These are phyloP conservation scores for Apis laboriosa DNA, from an alignment of 1,140 invertebrate genomes.

Conservation along the genomic window DNA sequence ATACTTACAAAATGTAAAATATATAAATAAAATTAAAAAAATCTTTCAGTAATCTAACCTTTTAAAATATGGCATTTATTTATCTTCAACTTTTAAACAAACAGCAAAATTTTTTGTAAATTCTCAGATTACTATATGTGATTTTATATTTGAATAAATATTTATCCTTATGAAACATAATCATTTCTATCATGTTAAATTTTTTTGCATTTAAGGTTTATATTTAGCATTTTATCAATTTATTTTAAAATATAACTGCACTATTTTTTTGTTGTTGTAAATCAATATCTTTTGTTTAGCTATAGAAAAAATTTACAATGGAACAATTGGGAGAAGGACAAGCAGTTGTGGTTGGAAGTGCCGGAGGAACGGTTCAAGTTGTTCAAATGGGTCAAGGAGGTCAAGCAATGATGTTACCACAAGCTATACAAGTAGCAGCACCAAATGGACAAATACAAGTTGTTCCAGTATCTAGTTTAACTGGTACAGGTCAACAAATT, in stretches of 20 bases:
- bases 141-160: not conserved
- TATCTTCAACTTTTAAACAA: not conserved
- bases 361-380: constrained; percentile 79
- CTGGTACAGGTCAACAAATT: constrained; percentile 82
- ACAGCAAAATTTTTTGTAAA: not conserved
- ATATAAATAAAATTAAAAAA: not conserved
- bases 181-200: not conserved
- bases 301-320: constrained; percentile 63
- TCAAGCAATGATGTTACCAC: constrained; percentile 81
- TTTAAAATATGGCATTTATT: not conserved
- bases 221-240: not conserved
- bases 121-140: not conserved
- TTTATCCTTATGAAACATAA: not conserved
- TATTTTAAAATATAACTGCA: not conserved
- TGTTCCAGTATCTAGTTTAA: constrained; percentile 83
- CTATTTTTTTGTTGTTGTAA: not conserved
- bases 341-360: constrained; percentile 78
- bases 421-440: constrained; percentile 85
- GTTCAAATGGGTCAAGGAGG: constrained; percentile 81
- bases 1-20: not conserved
- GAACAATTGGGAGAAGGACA: constrained; percentile 80
- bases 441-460: constrained; percentile 85
- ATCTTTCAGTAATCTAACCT: not conserved
- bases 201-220: not conserved
- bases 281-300: constrained; percentile 6